phyloP scores from a whole-genome alignment of 2,797 vertebrate genomes.

The Notamacropus eugenii region DNA sequence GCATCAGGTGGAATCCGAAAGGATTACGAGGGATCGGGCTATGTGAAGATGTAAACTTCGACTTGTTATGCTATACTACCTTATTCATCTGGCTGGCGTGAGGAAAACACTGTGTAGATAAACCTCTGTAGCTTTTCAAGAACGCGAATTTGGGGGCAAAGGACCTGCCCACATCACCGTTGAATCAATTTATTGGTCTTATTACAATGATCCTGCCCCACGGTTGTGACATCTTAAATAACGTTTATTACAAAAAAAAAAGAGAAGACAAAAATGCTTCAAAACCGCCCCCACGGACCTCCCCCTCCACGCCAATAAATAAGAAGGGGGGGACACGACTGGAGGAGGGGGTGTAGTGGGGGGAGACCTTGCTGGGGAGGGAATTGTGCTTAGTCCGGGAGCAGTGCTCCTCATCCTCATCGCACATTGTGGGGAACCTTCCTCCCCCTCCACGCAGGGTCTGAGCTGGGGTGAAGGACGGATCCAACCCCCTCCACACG shows the following conservation, averaged over 20 bases:
- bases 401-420: not conserved
- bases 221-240: conserved; percentile 80
- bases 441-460: conserved; percentile 72
- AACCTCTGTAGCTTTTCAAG: not conserved
- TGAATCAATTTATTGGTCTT: not conserved
- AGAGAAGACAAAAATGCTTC: conserved; percentile 73
- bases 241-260: conserved; percentile 80
- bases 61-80: not conserved
- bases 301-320: conserved; percentile 76
- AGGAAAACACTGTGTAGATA: not conserved
- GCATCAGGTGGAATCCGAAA: not conserved
- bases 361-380: conserved; percentile 63
- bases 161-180: not conserved
- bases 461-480: conserved; percentile 73
- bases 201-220: conserved; percentile 23
- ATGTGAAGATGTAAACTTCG: not conserved
- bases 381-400: conserved; percentile 43
- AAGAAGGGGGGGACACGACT: conserved; percentile 71
- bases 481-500: conserved; percentile 17
- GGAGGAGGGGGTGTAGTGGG: conserved; percentile 32
- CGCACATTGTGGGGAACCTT: conserved; percentile 52
- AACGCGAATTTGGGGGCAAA: not conserved
- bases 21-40: not conserved
- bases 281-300: conserved; percentile 64
- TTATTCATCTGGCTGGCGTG: not conserved